Evolutionary conservation across 2,113 vertebrate genomes (phyloP), one percentile per base, ranked within the genome.

Genomic region (Elephantulus edwardii): DNA sequence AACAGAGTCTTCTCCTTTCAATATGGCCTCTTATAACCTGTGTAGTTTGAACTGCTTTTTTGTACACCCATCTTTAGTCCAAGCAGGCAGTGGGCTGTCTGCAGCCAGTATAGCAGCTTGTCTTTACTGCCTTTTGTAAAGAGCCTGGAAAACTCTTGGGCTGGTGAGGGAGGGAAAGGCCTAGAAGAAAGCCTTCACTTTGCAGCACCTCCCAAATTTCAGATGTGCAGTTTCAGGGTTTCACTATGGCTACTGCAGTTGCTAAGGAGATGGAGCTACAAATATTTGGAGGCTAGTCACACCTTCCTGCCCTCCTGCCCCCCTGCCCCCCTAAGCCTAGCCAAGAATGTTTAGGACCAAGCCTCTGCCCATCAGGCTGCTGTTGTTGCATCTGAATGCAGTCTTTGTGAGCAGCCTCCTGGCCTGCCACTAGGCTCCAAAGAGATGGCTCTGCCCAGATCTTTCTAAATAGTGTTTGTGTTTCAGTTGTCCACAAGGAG

Each of bases 241-340:
- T 98, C 97, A 97, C 93, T 93, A 74, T 94, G 96, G 95, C 95
- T 96, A 97, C 97, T 28, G 97, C 90, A 83, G 98, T 98, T 98
- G 97, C 98, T 96, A 90, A 97, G 98, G 97, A 97, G 97, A 98
- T 97, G 89, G 74, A 98, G 97, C 97, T 99, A 99, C 98, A 99
- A 99, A 99, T 98, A 99, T 98, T 98, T 98, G 96, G 96, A 98
- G 94, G 97, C 98, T 84, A 84, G 98, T 98, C 97, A 98, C 98
- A 98, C 99, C 98, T 98, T 98, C 98, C 10, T 26, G 10, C 48
- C 48, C 16, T 50, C 58, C 28, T 60, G 4, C 58, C 58, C 6
- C 58, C 3, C 96, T 13, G 38, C 13, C 28, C 10, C 83, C 96
- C 96, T 98, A 98, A 98, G 98, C 98, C 97, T 98, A 97, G 97